Base-by-base conservation (phyloP, 2,888 invertebrate genomes). In the Xestia ashworthii region DNA sequence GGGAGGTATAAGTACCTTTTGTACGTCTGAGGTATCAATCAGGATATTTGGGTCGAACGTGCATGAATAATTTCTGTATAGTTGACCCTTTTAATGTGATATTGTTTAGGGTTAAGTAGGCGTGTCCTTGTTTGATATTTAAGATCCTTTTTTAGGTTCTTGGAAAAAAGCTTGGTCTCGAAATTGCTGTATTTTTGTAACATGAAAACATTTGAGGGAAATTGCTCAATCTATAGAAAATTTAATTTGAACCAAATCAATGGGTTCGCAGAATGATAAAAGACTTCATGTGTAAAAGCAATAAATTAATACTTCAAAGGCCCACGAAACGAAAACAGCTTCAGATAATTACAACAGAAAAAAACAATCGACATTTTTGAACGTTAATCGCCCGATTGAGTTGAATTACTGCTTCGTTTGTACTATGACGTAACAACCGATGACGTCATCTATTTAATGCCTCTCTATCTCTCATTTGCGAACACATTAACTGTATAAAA, bases 381-480 rank as follows among this genome's bases (percentile, higher is more conserved):
- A 76, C 44, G 16, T 55, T 74, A 86, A 82, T 83, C 71, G 38
- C 55, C 3, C 76, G 67, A 78, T 78, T 68, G 72, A 69, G 46
- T 77, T 78, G 82, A 77, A 79, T 81, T 78, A 85, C 82, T 78
- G 86, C 74, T 79, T 66, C 76, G 60, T 74, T 72, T 70, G 38
- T 38, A 70, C 78, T 76, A 66, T 78, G 80, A 80, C 72, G 64
- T 55, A 76, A 74, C 66, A 67, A 70, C 58, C 64, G 69, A 83
- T 88, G 82, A 82, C 88, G 87, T 76, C 88, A 81, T 88, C 83
- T 81, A 79, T 76, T 84, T 88, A 87, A 88, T 87, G 76, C 80
- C 80, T 78, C 78, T 84, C 82, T 79, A 81, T 88, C 80, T 84
- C 83, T 85, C 88, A 85, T 87, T 87, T 85, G 80, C 78, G 69